phyloP scores from a whole-genome alignment of 2,888 invertebrate species.

The Resseliella maxima region DNA sequence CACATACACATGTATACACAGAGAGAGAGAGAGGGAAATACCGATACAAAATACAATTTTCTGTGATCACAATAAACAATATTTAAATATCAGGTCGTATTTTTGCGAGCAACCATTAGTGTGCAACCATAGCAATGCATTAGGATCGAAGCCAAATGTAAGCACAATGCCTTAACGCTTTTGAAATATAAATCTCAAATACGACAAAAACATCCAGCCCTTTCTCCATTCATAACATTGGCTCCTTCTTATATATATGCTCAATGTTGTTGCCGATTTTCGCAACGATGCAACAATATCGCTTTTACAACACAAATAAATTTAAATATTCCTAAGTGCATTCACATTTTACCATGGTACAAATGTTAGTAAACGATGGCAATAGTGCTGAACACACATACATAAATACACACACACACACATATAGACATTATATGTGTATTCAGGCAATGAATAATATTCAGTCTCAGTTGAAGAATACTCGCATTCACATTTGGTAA shows the following conservation, averaged over 20 bases:
- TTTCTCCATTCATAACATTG: neutral
- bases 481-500: neutral
- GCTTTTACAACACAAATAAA: constrained; percentile 2
- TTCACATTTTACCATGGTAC: neutral
- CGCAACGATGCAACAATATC: neutral
- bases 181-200: neutral
- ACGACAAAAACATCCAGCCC: neutral
- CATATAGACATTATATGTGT: too few relatives aligned
- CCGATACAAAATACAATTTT: constrained; percentile 5
- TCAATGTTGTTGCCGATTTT: neutral
- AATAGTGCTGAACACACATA: neutral
- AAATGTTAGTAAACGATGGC: neutral
- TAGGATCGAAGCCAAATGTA: constrained; percentile 35
- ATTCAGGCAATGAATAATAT: neutral
- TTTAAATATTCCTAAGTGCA: constrained; percentile 51
- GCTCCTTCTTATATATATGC: neutral
- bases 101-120: constrained; percentile 27
- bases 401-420: too few relatives aligned
- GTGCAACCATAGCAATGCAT: neutral
- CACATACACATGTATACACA: neutral
- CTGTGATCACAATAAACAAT: constrained; percentile 22
- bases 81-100: constrained; percentile 3
- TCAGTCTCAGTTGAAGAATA: neutral
- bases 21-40: neutral
- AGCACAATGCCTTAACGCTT: neutral